Conservation (phyloP, 2,888 invertebrate species). For the Meta bourneti region DNA sequence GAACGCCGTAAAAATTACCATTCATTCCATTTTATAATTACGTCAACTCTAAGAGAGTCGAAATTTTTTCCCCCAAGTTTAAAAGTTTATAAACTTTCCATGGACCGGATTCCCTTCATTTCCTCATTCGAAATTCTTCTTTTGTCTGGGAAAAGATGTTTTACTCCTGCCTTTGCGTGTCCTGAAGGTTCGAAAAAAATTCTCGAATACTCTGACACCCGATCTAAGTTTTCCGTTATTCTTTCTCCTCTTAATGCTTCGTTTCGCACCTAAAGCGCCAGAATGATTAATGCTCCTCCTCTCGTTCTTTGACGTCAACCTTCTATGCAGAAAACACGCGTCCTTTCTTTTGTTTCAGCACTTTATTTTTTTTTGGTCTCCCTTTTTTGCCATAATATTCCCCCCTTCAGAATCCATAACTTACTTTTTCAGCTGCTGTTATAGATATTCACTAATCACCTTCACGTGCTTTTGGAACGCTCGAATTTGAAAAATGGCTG, state of each 20-base stretch:
- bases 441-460: conserved; percentile 20
- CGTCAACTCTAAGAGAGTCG: not conserved
- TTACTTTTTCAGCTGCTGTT: not conserved
- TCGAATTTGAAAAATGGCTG: not conserved
- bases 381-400: conserved; percentile 1
- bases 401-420: not conserved
- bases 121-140: not conserved
- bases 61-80: not conserved
- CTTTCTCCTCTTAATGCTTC: not conserved
- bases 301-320: conserved; percentile 4
- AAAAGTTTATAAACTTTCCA: not conserved
- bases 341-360: conserved; percentile 24
- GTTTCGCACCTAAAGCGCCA: conserved; percentile 15
- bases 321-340: conserved; percentile 13
- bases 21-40: not conserved
- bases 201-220: not conserved
- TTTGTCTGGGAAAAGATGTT: too few species aligned
- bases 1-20: too few species aligned
- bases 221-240: conserved; percentile 9
- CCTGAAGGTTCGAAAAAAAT: not conserved
- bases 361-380: not conserved
- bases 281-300: conserved; percentile 40
- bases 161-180: not conserved
- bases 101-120: not conserved
- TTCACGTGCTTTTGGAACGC: not conserved